A percentile compares a stretch with the other conserved stretches of the same genome.
These are phyloP conservation scores for Apodemia mormo DNA, from an alignment of 2,888 invertebrate species.

Conservation along the genomic window DNA sequence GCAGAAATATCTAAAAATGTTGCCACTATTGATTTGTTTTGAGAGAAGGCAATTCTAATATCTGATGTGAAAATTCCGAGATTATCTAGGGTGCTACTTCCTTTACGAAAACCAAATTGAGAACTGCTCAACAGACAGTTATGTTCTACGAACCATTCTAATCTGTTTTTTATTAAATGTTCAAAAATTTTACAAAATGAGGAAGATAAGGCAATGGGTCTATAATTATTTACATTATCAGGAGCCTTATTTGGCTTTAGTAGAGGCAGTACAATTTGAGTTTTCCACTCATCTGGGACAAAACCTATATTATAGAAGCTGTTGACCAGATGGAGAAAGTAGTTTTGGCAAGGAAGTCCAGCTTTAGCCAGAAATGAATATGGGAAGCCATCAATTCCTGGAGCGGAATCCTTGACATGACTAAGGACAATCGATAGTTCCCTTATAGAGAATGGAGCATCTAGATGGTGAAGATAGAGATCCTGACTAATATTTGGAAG, in stretches of 20 bases:
- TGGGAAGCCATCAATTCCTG: neutral
- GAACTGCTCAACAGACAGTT: neutral
- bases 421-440: neutral
- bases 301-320: neutral
- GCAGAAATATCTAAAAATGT: slow-evolving; percentile 11
- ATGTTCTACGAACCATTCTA: neutral
- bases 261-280: neutral
- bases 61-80: neutral
- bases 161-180: neutral
- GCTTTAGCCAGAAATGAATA: slow-evolving; percentile 1
- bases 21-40: slow-evolving; percentile 1
- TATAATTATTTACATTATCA: neutral
- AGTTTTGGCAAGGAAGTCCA: neutral
- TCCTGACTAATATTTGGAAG: neutral
- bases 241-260: neutral
- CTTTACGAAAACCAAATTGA: slow-evolving; percentile 10
- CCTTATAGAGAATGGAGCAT: neutral
- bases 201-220: neutral
- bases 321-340: neutral
- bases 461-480: neutral
- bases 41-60: slow-evolving; percentile 21
- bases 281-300: neutral
- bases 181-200: neutral
- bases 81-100: neutral
- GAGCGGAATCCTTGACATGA: neutral